These are phyloP conservation scores for Steatocranus sp. DNA, from an alignment of 2,797 vertebrate genomes.

Conservation along the genomic window DNA sequence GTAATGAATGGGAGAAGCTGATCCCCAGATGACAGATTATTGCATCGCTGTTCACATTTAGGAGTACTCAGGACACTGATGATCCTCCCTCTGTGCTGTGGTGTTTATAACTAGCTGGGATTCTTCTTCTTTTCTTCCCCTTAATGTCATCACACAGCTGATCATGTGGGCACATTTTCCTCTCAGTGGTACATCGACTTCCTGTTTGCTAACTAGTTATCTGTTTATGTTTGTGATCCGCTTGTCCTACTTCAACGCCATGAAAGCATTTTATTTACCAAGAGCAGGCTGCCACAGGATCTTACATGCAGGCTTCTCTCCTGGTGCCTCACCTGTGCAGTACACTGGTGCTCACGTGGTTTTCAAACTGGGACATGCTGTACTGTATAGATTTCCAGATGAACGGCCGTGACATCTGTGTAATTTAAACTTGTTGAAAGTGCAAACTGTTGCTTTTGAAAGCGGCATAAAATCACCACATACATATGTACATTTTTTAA, in stretches of 20 bases:
- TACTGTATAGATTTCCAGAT: not conserved
- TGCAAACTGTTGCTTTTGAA: not conserved
- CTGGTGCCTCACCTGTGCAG: not conserved
- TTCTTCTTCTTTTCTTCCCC: not conserved
- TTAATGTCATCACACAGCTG: conserved; percentile 20
- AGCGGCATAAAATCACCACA: not conserved
- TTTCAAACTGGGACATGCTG: not conserved
- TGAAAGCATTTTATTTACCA: not conserved
- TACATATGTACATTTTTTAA: not conserved
- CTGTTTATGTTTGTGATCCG: not conserved
- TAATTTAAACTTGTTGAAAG: not conserved
- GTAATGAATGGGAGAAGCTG: not conserved
- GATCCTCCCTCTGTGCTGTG: conserved; percentile 3
- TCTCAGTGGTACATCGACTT: not conserved
- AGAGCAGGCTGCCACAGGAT: not conserved
- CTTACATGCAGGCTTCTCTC: not conserved
- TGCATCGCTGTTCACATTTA: conserved; percentile 11
- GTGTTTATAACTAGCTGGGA: conserved; percentile 20
- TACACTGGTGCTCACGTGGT: not conserved
- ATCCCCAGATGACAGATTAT: conserved; percentile 30
- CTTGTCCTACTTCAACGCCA: not conserved
- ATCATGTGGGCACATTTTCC: conserved; percentile 6
- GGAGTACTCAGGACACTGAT: not conserved
- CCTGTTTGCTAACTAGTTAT: conserved; percentile 22
- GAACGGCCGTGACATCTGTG: fast-evolving